Evolutionary conservation across 2,113 vertebrate genomes (phyloP).

Genomic region (Corapipo altera): DNA sequence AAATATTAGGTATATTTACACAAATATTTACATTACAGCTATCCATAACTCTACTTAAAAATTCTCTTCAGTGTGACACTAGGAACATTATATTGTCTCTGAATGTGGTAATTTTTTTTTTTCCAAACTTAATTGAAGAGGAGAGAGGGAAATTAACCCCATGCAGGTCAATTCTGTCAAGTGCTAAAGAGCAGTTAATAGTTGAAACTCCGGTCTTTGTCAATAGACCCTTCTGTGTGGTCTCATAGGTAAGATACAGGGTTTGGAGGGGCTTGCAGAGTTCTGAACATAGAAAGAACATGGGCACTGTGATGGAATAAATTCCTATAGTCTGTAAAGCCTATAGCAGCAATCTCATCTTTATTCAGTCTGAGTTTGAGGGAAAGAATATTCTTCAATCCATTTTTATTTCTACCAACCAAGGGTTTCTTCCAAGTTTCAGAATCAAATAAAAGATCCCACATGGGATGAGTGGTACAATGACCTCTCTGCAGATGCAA

Average conservation of each 20-base stretch:
- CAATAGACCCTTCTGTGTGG: accelerated
- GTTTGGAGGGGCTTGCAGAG: neutral
- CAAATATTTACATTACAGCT: neutral
- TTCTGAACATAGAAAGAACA: neutral
- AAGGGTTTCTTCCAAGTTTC: neutral
- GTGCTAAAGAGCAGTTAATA: neutral
- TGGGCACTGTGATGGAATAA: neutral
- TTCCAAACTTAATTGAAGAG: neutral
- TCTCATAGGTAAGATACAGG: neutral
- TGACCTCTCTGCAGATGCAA: neutral
- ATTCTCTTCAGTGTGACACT: neutral
- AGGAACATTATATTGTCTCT: neutral
- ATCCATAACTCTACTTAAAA: neutral
- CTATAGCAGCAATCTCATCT: neutral
- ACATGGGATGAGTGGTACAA: neutral
- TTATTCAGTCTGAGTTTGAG: neutral
- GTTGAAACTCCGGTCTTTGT: neutral
- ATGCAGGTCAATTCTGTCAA: neutral
- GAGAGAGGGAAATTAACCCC: neutral
- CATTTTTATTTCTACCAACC: neutral
- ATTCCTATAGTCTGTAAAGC: neutral
- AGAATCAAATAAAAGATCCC: neutral
- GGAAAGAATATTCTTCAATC: neutral
- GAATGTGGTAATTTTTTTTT: accelerated
- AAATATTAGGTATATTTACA: neutral